Base-by-base conservation (phyloP, 37 sponge, comb jelly and placozoan species). In the Amphimedon queenslandica region DNA sequence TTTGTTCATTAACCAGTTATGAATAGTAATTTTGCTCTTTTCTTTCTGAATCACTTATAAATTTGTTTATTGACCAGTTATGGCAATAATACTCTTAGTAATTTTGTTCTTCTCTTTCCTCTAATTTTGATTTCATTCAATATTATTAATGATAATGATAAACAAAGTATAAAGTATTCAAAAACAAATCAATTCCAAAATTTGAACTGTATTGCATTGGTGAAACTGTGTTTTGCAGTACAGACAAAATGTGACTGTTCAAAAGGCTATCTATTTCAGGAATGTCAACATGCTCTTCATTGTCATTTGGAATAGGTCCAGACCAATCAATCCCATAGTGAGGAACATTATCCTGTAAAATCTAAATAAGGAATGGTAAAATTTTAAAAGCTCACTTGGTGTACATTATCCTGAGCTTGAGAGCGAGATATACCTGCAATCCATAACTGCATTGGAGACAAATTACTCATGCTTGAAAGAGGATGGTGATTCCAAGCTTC, bases 391-490 rank as follows among this genome's bases (percentile, higher is more conserved):
- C n/a, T n/a, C n/a, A n/a, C n/a, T n/a, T n/a, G n/a, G n/a, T n/a
- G n/a, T n/a, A n/a, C 41, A 29, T 39, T 16, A 16, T 72, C 73
- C 37, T 55, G 32, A 11, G 27, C 35, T 31, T 56, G 36, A 8
- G 20, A 30, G 57, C 32, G 55, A 27, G 35, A 13, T 28, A 68
- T 31, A 16, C 82, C 82, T 18, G 39, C 42, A 1, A 64, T 29
- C 82, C 82, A 82, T 10, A 82, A 37, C 42, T 82, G 76, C 31
- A 37, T 20, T 21, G 87, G 87, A 67, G 72, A 55, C 42, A 37
- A 23, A 36, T 74, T 68, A 1, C 56, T 24, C 36, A 63, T 73
- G 11, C 70, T 70, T 30, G 65, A 4, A 2, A 86, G 43, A 10
- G 69, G 72, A 37, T 86, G 87, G 31, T 75, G 55, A 20, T 72